phyloP scores from a whole-genome alignment of 92 coral and sea anemone genomes.

The Diadumene lineata region DNA sequence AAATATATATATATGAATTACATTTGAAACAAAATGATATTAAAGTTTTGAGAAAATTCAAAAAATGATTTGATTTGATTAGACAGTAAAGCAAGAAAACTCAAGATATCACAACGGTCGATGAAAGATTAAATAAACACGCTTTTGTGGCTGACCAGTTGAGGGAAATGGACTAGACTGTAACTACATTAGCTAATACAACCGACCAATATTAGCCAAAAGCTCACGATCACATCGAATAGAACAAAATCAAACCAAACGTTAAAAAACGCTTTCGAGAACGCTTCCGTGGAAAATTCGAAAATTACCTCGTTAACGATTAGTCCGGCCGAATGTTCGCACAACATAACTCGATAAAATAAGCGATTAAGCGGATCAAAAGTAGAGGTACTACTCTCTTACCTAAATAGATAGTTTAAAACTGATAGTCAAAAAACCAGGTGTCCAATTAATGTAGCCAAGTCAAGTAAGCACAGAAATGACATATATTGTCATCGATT shows the following conservation, averaged over 20 bases:
- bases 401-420: not conserved
- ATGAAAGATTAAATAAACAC: not conserved
- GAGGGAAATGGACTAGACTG: not conserved
- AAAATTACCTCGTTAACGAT: not conserved
- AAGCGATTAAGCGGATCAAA: not conserved
- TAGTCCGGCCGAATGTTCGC: not conserved
- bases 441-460: constrained; percentile 6
- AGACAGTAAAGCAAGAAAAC: not conserved
- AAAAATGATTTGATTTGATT: not conserved
- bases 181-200: no score
- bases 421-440: not conserved
- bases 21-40: no score
- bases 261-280: not conserved
- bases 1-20: no score
- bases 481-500: not conserved
- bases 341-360: not conserved
- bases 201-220: not conserved
- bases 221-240: not conserved
- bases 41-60: no score
- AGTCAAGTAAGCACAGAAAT: not conserved
- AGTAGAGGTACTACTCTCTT: not conserved
- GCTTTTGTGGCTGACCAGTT: not conserved
- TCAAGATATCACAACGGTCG: not conserved
- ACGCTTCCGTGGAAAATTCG: not conserved
- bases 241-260: not conserved